Evolutionary conservation across 1,140 invertebrate genomes (phyloP).

Genomic region (Mamestra configurata): DNA sequence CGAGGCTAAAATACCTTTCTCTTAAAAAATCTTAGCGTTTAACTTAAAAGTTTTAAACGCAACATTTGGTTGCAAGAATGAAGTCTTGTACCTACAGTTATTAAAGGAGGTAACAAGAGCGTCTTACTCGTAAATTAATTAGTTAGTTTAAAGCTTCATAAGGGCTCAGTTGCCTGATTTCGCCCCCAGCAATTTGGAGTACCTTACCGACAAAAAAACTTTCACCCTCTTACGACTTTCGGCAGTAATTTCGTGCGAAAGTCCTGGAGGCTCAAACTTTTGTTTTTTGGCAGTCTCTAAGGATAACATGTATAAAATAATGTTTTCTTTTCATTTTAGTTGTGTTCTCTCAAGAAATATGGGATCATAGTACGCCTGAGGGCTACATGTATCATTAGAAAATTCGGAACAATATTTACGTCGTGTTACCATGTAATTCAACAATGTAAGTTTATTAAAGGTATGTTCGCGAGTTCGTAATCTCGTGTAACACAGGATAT

Average conservation of each 20-base stretch:
- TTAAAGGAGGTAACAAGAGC: not conserved
- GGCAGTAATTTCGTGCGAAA: not conserved
- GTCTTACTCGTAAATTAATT: constrained; percentile 15
- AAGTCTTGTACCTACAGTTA: not conserved
- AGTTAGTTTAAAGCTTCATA: constrained; percentile 11
- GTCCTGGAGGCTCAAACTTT: not conserved
- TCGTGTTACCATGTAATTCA: not conserved
- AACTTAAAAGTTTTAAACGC: no score
- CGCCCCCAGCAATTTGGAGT: not conserved
- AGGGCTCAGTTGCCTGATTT: not conserved
- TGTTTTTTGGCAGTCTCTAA: not conserved
- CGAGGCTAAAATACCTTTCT: not conserved
- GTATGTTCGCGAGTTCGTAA: not conserved
- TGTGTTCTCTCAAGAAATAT: no score
- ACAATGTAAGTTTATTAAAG: not conserved
- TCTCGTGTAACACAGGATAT: not conserved
- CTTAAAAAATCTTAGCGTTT: not conserved
- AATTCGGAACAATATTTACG: not conserved
- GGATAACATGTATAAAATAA: constrained; percentile 4
- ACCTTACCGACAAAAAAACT: not conserved
- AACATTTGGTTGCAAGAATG: not conserved
- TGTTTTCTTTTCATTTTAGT: constrained; percentile 11
- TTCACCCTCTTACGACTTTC: not conserved
- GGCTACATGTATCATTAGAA: not conserved
- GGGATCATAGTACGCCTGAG: not conserved